These are phyloP conservation scores for Eupithecia subumbrata DNA, from an alignment of 2,888 invertebrate species.

Conservation along the genomic window DNA sequence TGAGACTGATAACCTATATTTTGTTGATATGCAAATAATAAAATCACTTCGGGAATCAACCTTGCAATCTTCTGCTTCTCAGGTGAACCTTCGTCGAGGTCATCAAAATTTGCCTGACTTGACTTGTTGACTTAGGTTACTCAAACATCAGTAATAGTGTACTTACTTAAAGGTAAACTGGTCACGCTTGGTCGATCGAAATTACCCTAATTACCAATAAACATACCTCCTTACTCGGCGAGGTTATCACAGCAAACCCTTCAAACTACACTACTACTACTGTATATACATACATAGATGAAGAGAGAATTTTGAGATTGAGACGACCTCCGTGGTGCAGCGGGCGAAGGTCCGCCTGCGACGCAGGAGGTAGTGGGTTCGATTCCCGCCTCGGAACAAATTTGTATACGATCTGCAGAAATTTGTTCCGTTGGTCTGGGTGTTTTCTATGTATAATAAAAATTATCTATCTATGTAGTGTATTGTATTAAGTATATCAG, in stretches of 20 bases:
- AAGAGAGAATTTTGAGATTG: no score
- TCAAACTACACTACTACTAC: no score
- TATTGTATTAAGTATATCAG: no score
- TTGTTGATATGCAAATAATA: background rate
- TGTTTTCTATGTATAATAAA: no score
- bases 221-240: background rate
- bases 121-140: constrained; percentile 17
- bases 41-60: background rate
- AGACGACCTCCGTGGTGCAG: no score
- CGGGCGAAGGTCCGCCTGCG: no score
- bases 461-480: no score
- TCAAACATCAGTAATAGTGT: constrained; percentile 1
- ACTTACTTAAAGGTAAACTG: background rate
- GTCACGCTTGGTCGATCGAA: background rate
- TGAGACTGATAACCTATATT: background rate
- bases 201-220: constrained; percentile 5
- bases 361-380: no score
- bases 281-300: no score
- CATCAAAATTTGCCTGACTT: constrained; percentile 13
- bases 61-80: background rate
- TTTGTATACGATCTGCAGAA: no score
- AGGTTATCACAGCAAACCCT: background rate
- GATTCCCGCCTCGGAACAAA: no score
- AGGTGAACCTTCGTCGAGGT: background rate
- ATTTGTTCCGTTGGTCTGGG: no score